Evolutionary conservation across 2,797 vertebrate genomes (phyloP), one percentile per base, ranked within the genome.

Genomic region (Sebastes baramenuke): DNA sequence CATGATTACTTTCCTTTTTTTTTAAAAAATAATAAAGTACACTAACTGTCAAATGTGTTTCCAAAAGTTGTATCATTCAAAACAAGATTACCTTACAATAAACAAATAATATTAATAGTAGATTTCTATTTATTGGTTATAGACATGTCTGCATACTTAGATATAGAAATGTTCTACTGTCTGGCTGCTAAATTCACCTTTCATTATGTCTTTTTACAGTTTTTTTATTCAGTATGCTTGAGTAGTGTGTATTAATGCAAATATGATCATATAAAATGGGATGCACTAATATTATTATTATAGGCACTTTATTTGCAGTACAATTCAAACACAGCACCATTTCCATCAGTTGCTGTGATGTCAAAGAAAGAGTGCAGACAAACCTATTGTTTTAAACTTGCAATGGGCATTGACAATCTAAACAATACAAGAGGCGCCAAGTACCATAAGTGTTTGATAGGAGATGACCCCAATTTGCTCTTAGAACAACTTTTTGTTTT

Each of bases 41-140:
- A 91, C 85, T 87, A 88, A 94, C 82, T 95, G 86, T 88, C 87
- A 94, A 95, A 90, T 92, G 80, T 92, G 93, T 95, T 95, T 95
- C 93, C 90, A 90, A 82, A 89, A 83, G 86, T 95, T 95, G 94
- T 93, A 88, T 96, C 88, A 95, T 96, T 95, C 75, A 82, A 89
- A 83, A 68, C 0, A 12, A 1, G 16, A 56, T 52, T 82, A 58
- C 18, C 68, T 71, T 78, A 36, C 11, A 16, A 54, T 6, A 61
- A 64, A 38, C 8, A 27, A 70, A 36, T 55, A 75, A 75, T n/a
- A 29, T 20, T 32, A 18, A 36, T 30, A 30, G 27, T n/a, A n/a
- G 20, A 34, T 52, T 49, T 38, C 2, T 54, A 6, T 30, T 29
- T 9, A 11, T 71, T 42, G 7, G 1, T 16, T 22, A 34, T 6